These are phyloP conservation scores for Stratiomys singularior DNA, from an alignment of 2,888 invertebrate species.

Conservation along the genomic window DNA sequence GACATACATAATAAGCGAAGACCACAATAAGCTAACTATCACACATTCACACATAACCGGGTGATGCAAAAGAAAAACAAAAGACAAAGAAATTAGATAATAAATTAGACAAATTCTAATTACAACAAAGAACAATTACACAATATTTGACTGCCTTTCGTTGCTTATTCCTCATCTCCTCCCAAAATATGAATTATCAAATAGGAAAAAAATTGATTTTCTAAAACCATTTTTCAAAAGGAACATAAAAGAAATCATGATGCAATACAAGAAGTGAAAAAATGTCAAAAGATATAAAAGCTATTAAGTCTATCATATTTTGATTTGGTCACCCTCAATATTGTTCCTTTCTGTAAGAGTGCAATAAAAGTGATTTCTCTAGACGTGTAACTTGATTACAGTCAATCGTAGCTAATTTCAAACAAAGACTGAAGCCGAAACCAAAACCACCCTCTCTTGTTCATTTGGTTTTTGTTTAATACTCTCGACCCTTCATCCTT, in stretches of 20 bases:
- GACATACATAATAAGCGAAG: no score
- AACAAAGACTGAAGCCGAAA: slow-evolving; percentile 48
- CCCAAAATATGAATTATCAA: no score
- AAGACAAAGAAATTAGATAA: no score
- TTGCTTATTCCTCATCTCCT: no score
- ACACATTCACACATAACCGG: no score
- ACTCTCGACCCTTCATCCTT: background rate
- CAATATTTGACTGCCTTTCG: no score
- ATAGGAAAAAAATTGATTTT: no score
- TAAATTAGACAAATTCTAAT: no score
- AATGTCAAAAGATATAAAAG: background rate
- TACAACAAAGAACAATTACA: no score
- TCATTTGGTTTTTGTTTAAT: background rate
- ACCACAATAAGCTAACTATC: no score
- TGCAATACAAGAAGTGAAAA: slow-evolving; percentile 7
- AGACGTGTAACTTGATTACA: slow-evolving; percentile 58
- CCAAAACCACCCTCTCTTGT: slow-evolving; percentile 15
- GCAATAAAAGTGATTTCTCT: slow-evolving; percentile 55
- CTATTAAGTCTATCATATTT: slow-evolving; percentile 29
- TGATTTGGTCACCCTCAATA: slow-evolving; percentile 46
- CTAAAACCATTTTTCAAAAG: background rate
- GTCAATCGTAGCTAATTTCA: slow-evolving; percentile 57
- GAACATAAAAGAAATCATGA: slow-evolving; percentile 36
- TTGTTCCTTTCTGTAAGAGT: slow-evolving; percentile 29
- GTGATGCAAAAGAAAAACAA: no score